Conservation (phyloP, 2,888 invertebrate genomes). For the Sarcophaga caerulescens region DNA sequence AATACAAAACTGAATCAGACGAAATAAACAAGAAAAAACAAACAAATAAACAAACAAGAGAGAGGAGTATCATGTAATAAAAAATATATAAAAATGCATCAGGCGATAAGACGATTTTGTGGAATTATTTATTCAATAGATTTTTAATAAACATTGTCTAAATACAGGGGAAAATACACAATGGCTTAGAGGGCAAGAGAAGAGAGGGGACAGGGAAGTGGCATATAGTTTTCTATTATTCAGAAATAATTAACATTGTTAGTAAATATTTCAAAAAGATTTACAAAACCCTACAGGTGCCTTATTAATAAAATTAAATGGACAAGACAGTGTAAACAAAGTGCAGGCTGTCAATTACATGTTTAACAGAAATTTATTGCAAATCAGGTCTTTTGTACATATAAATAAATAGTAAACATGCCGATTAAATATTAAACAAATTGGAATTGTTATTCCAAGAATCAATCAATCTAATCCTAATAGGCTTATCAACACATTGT, state of each 20-base stretch:
- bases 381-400: too few species aligned
- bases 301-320: too few species aligned
- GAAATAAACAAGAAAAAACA: background rate
- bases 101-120: too few species aligned
- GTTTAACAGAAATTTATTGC: background rate
- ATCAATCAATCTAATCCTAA: too few species aligned
- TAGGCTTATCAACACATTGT: too few species aligned
- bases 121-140: too few species aligned
- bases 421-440: too few species aligned
- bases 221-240: background rate
- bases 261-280: background rate
- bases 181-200: background rate
- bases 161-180: background rate
- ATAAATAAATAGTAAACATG: too few species aligned
- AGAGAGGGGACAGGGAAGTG: background rate
- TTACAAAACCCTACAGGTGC: background rate
- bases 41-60: too few species aligned
- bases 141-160: background rate
- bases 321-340: background rate
- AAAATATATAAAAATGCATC: too few species aligned
- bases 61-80: too few species aligned
- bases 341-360: background rate
- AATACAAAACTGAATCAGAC: background rate
- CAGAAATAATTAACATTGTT: background rate
- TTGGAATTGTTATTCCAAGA: too few species aligned